Conservation (phyloP, 2,888 invertebrate genomes). For the Diaprepes abbreviatus region DNA sequence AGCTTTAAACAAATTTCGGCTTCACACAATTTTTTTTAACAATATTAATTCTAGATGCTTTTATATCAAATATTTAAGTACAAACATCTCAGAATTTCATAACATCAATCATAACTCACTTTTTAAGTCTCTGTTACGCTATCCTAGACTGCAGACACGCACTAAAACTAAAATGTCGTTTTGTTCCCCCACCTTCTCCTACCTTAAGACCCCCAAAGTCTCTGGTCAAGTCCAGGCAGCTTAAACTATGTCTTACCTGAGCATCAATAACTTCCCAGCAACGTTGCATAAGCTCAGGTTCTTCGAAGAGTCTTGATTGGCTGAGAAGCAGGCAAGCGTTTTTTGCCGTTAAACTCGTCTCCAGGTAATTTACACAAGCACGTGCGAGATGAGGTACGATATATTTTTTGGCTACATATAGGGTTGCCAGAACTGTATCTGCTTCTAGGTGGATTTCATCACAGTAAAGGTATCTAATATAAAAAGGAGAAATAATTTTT, state of each 20-base stretch:
- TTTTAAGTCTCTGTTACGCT: constrained; percentile 46
- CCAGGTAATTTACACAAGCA: constrained; percentile 94
- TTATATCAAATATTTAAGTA: too few species aligned
- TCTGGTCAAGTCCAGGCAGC: constrained; percentile 62
- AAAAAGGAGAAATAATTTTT: too few species aligned
- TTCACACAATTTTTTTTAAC: too few species aligned
- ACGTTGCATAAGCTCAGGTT: constrained; percentile 95
- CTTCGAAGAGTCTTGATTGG: constrained; percentile 95
- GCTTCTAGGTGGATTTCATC: constrained; percentile 97
- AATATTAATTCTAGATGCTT: too few species aligned
- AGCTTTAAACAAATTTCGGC: too few species aligned
- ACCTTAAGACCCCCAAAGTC: constrained; percentile 40
- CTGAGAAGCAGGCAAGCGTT: constrained; percentile 96
- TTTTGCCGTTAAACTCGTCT: constrained; percentile 95
- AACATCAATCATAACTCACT: constrained; percentile 3
- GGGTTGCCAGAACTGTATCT: constrained; percentile 92
- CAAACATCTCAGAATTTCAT: background rate
- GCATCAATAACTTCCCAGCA: constrained; percentile 99
- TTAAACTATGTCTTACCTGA: constrained; percentile 78
- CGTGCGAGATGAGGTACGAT: constrained; percentile 94
- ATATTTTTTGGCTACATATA: constrained; percentile 97
- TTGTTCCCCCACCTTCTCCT: constrained; percentile 50
- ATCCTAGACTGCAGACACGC: constrained; percentile 55
- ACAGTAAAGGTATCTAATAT: constrained; percentile 92
- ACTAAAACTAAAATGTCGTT: constrained; percentile 63